These are phyloP conservation scores for Listrodromus nycthemerus DNA, from an alignment of 2,888 invertebrate genomes.

Conservation along the genomic window DNA sequence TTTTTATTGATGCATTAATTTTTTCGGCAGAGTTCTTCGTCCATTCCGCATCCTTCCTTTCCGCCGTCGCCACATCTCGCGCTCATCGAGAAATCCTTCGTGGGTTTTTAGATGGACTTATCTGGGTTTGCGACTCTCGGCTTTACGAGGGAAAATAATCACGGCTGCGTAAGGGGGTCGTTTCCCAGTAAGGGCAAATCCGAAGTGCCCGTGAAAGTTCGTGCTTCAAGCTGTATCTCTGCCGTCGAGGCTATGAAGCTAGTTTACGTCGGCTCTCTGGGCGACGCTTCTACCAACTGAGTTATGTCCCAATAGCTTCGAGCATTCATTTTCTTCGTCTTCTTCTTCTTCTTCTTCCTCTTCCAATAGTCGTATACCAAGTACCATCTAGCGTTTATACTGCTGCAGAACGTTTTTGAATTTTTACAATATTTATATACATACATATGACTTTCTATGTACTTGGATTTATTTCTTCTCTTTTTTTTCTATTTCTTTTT, in stretches of 20 bases:
- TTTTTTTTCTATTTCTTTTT: not conserved
- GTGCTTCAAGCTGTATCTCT: not conserved
- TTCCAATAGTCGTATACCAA: no score
- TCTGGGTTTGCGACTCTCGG: no score
- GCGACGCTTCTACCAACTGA: not conserved
- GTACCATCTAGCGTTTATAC: not conserved
- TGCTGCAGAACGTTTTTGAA: not conserved
- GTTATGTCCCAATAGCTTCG: not conserved
- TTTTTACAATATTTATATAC: not conserved
- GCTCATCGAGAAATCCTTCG: not conserved
- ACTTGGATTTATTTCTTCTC: not conserved
- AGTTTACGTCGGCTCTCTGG: not conserved
- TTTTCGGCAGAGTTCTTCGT: no score
- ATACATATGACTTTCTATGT: not conserved
- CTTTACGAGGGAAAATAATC: not conserved
- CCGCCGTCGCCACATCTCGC: not conserved
- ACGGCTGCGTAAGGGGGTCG: not conserved
- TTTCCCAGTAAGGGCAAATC: conserved; percentile 1
- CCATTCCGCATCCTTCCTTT: not conserved
- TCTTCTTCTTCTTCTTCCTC: no score
- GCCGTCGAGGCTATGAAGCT: not conserved
- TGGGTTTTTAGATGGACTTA: not conserved
- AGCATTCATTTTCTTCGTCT: not conserved
- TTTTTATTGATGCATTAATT: no score
- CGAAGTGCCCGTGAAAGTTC: not conserved